phyloP scores from a whole-genome alignment of 1,140 invertebrate species.

The Lineus longissimus region DNA sequence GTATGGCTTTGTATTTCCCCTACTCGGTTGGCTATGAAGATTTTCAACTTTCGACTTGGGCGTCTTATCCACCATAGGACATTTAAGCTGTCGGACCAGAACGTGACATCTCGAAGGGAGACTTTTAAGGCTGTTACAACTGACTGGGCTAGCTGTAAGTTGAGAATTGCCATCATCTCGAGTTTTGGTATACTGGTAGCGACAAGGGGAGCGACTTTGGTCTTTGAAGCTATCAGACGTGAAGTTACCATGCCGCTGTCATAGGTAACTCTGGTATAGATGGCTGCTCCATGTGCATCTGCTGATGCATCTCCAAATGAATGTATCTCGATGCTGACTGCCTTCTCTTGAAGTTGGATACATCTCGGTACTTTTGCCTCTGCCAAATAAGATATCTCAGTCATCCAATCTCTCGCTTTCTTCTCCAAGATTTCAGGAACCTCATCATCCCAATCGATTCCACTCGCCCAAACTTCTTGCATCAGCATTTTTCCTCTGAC shows the following conservation, averaged over 20 bases:
- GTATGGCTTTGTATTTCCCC: constrained; percentile 31
- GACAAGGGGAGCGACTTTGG: background rate
- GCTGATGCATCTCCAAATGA: background rate
- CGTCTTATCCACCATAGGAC: constrained; percentile 43
- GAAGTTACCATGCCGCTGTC: background rate
- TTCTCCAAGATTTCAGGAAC: background rate
- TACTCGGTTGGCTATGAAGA: constrained; percentile 49
- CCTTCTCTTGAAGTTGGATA: background rate
- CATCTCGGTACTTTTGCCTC: background rate
- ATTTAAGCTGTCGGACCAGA: constrained; percentile 46
- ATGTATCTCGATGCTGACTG: background rate
- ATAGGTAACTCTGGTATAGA: background rate
- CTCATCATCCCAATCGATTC: constrained; percentile 2
- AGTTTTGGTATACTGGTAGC: background rate
- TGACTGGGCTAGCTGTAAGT: background rate
- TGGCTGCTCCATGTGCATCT: constrained; percentile 1
- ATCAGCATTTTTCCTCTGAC: background rate
- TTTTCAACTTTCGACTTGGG: constrained; percentile 32
- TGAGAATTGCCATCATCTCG: background rate
- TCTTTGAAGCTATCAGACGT: background rate
- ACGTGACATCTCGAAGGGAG: background rate
- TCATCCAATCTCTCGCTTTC: background rate
- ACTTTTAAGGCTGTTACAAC: background rate
- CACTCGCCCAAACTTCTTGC: background rate
- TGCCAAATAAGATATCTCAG: background rate